A percentile compares a stretch with the other conserved stretches of the same genome.
phyloP scores from a whole-genome alignment of 1,140 invertebrate genomes.

The Oncopodura yosiiana region DNA sequence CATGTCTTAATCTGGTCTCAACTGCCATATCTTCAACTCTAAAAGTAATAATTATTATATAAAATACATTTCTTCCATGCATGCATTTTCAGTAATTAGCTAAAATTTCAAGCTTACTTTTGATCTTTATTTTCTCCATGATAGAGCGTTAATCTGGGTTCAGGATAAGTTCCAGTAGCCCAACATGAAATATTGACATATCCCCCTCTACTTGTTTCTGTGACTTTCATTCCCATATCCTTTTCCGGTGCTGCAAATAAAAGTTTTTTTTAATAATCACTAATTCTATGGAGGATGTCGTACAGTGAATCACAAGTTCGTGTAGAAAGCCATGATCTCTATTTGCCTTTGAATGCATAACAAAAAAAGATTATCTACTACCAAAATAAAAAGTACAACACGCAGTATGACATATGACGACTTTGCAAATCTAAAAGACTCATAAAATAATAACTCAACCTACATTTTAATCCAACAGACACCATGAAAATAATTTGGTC shows the following conservation, averaged over 20 bases:
- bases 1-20: slow-evolving; percentile 18
- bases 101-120: slow-evolving; percentile 27
- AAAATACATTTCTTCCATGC: too few species aligned
- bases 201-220: slow-evolving; percentile 15
- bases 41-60: slow-evolving; percentile 4
- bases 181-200: slow-evolving; percentile 31
- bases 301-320: background rate
- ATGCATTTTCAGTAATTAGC: too few species aligned
- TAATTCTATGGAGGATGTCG: background rate
- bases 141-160: slow-evolving; percentile 27
- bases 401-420: too few species aligned
- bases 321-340: too few species aligned
- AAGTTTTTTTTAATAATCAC: background rate
- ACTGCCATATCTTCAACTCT: slow-evolving; percentile 26
- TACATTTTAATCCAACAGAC: too few species aligned
- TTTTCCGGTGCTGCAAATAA: slow-evolving; percentile 26
- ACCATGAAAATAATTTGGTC: too few species aligned
- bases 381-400: too few species aligned
- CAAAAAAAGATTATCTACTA: too few species aligned
- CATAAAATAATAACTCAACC: too few species aligned
- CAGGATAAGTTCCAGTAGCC: slow-evolving; percentile 26
- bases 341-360: too few species aligned
- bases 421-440: too few species aligned
- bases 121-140: slow-evolving; percentile 26
- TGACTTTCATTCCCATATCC: slow-evolving; percentile 31